Conservation (phyloP, 1,140 invertebrate species). For the Saccostrea glomerata region DNA sequence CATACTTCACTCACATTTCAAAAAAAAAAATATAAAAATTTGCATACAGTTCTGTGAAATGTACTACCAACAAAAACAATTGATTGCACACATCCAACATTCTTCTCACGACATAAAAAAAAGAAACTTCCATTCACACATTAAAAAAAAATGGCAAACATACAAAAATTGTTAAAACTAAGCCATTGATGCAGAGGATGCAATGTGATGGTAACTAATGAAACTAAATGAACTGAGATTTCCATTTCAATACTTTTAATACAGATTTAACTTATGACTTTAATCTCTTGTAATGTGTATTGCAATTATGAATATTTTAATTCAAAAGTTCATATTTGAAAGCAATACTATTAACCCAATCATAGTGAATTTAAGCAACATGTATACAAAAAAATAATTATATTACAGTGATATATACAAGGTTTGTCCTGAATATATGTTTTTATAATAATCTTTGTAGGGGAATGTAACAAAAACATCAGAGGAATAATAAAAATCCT, state of each 20-base stretch:
- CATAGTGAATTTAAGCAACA: constrained; percentile 5
- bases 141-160: not conserved
- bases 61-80: not conserved
- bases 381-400: not conserved
- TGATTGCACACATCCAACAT: not conserved
- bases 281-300: not conserved
- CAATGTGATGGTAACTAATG: not conserved
- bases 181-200: not conserved
- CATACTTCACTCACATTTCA: not conserved
- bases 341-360: not conserved
- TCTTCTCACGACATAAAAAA: not conserved
- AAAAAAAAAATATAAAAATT: not conserved
- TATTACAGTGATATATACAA: not conserved
- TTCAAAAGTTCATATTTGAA: not conserved
- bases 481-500: not conserved
- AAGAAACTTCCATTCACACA: constrained; percentile 5
- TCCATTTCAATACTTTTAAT: not conserved
- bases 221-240: constrained; percentile 9
- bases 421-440: not conserved
- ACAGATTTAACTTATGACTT: not conserved
- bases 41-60: constrained; percentile 12
- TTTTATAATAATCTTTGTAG: not conserved
- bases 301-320: not conserved
- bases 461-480: constrained; percentile 18
- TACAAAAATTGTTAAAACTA: not conserved